Base-by-base conservation (phyloP, 2,888 invertebrate genomes). In the Phalangium opilio region DNA sequence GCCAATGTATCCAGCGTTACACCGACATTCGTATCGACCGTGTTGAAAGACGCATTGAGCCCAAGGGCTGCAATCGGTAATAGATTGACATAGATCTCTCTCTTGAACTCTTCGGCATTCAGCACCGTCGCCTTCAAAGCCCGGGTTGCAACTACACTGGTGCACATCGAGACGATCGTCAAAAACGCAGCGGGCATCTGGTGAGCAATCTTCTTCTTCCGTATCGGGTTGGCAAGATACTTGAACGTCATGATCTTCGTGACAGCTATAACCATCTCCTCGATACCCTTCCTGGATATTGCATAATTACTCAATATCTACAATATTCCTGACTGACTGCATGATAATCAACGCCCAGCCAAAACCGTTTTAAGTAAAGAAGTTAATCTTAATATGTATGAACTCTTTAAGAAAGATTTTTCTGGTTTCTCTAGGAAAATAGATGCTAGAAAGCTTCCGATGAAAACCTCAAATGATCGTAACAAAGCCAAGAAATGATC, bases 131-230 rank as follows among this genome's bases (percentile, higher is more conserved):
- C 70, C 70, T 32, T 61, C 56, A 58, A 59, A 69, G 5, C 68
- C 68, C 3, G 61, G 56, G 33, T 61, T 62, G 55, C 68, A 68
- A 10, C 60, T 57, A 53, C 68, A 68, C 18, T 56, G 51, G 47
- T 62, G 62, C 2, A 53, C 56, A 11, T 58, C 58, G 15, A 57
- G 57, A 3, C 57, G 43, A 1, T 57, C 54, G 44, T 53, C 52
- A 27, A 48, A 61, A 56, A 36, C 55, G 50, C 44, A 62, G n/a
- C 46, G 43, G 3, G 48, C 54, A 14, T 49, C 33, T 15, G 49
- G 49, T 33, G 44, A 45, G 33, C 18, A 69, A 66, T 64, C 74
- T 85, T 11, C 83, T 84, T 2, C 11, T 10, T 11, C 15, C 17
- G 38, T 18, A 7, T 38, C 18, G 5, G 38, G 38, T 17, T 38